A percentile compares a stretch with the other conserved stretches of the same genome.
These are phyloP conservation scores for Plebejus melissa DNA, from an alignment of 2,888 invertebrate species.

Conservation along the genomic window DNA sequence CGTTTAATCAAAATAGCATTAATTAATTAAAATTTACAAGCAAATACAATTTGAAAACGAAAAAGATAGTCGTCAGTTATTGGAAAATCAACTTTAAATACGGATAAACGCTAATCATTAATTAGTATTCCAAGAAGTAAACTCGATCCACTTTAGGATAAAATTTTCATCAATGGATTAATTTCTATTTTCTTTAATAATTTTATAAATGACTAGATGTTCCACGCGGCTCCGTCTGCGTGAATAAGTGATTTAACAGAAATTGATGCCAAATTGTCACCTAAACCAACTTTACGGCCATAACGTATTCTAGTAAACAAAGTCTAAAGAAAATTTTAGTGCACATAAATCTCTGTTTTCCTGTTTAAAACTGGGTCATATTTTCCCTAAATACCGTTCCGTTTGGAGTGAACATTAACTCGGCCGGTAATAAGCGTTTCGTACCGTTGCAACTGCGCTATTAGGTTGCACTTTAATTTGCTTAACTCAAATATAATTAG, in stretches of 20 bases:
- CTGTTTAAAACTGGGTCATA: conserved; percentile 40
- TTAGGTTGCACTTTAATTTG: conserved; percentile 33
- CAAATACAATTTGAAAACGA: too few species aligned
- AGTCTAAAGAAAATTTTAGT: conserved; percentile 25
- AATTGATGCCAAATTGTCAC: too few species aligned
- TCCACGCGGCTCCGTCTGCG: too few species aligned
- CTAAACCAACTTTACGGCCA: not conserved
- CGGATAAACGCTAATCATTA: not conserved
- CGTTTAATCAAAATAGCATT: too few species aligned
- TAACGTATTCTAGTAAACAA: conserved; percentile 9
- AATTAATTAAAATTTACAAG: too few species aligned
- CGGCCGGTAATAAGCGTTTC: conserved; percentile 37
- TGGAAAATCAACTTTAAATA: not conserved
- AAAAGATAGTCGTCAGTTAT: not conserved
- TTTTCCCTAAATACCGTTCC: conserved; percentile 41
- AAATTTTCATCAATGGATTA: not conserved
- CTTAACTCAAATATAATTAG: conserved; percentile 25
- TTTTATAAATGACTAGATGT: too few species aligned
- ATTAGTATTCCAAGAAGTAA: not conserved
- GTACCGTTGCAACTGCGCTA: conserved; percentile 33
- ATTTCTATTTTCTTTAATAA: too few species aligned
- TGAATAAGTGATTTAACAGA: too few species aligned
- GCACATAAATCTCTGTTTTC: conserved; percentile 36
- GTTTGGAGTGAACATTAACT: conserved; percentile 39
- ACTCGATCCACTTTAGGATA: not conserved